These are phyloP conservation scores for Pilophorus perplexus DNA, from an alignment of 2,888 invertebrate species.

Conservation along the genomic window DNA sequence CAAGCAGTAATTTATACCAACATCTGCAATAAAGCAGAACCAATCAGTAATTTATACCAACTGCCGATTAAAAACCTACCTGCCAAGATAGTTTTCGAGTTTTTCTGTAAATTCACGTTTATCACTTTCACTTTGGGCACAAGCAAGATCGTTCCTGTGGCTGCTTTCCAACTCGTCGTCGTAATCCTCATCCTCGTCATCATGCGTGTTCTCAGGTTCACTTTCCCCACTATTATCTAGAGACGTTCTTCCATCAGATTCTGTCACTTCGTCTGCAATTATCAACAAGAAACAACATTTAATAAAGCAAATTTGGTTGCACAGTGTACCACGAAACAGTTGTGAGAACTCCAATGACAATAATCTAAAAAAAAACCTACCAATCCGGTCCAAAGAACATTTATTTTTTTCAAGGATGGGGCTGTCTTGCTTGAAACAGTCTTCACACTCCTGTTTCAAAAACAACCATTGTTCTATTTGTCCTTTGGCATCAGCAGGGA, in stretches of 20 bases:
- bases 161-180: background rate
- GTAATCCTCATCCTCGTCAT: slow-evolving; percentile 38
- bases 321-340: background rate
- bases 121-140: slow-evolving; percentile 27
- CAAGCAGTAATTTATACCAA: too few relatives aligned
- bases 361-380: slow-evolving; percentile 52
- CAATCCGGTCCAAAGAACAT: slow-evolving; percentile 58
- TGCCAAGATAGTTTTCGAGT: slow-evolving; percentile 68
- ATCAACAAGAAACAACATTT: background rate
- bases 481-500: slow-evolving; percentile 69
- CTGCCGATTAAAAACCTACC: too few relatives aligned
- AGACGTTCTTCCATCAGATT: slow-evolving; percentile 48
- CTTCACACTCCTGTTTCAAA: slow-evolving; percentile 82
- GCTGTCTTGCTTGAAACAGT: slow-evolving; percentile 65
- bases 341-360: background rate
- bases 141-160: background rate
- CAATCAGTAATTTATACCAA: too few relatives aligned
- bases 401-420: slow-evolving; percentile 56
- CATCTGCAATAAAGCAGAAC: too few relatives aligned
- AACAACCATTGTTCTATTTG: slow-evolving; percentile 81
- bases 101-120: slow-evolving; percentile 68
- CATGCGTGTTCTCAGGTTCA: slow-evolving; percentile 37
- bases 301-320: slow-evolving; percentile 50
- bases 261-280: slow-evolving; percentile 49
- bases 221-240: slow-evolving; percentile 40